phyloP scores from a whole-genome alignment of 2,797 vertebrate species.

The Clarias laeviceps region DNA sequence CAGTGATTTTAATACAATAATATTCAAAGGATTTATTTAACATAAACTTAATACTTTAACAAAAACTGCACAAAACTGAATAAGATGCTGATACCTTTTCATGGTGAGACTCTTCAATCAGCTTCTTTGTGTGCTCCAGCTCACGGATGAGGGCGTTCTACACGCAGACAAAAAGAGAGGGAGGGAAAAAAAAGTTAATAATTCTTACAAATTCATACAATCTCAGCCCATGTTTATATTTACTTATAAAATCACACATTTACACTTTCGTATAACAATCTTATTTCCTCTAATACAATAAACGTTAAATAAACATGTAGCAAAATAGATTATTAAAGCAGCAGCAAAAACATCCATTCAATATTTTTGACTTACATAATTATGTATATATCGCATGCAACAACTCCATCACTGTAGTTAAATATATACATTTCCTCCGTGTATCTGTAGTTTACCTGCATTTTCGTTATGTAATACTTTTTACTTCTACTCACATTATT shows the following conservation, averaged over 20 bases:
- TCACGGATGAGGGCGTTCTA: slow-evolving; percentile 91
- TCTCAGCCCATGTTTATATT: background rate
- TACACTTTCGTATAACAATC: background rate
- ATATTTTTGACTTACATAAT: too few species aligned
- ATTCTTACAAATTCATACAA: background rate
- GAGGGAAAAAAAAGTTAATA: background rate
- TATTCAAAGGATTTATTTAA: background rate
- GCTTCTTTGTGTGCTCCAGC: slow-evolving; percentile 89
- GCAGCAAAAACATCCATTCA: background rate
- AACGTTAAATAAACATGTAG: too few species aligned
- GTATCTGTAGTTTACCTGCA: too few species aligned
- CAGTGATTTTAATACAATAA: background rate
- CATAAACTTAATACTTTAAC: too few species aligned
- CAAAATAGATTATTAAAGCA: background rate
- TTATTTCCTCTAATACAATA: background rate
- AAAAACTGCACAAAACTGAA: background rate
- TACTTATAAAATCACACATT: background rate
- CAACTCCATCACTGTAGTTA: too few species aligned
- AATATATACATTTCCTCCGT: too few species aligned
- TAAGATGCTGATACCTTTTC: slow-evolving; percentile 82
- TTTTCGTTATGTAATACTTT: too few species aligned
- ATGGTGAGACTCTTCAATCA: slow-evolving; percentile 93
- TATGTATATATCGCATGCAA: background rate
- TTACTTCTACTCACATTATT: too few species aligned
- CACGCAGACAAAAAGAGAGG: background rate